Evolutionary conservation across 2,113 vertebrate species (phyloP), one percentile per base, ranked within the genome.

Genomic region (Gymnobelideus leadbeateri): DNA sequence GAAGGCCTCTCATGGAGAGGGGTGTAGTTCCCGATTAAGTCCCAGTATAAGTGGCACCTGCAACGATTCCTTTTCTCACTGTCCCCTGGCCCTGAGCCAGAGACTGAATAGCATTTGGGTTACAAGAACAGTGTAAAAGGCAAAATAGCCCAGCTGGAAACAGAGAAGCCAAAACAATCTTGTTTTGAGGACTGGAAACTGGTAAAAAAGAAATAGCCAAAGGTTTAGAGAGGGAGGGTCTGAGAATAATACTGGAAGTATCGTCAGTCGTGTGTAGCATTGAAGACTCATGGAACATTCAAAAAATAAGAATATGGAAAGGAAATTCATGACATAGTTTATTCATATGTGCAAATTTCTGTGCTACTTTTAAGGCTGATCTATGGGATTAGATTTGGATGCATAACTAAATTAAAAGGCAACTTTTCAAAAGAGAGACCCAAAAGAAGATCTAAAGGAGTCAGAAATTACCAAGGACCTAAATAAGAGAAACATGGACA

Each of bases 21-120:
- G 0, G 9, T 26, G 21, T n/a, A 46, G 26, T 31, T 50, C 19
- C 3, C 24, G 49, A 52, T n/a, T 50, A 91, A 51, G 0, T 8
- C 43, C 0, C 19, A 31, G 46, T 28, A 0, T 43, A 51, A 25
- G 19, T 0, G 26, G 14, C 1, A 6, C 11, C 0, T 0, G 31
- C 5, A 0, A 0, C 9, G 47, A 26, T 23, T n/a, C 37, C 47
- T 77, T 77, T 77, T 77, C 68, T n/a, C 55, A 25, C 14, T 0
- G 0, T n/a, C 46, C 3, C 55, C 55, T 31, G 24, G 50, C 84
- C 84, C 49, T 89, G n/a, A 89, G 50, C 50, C 23, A 0, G 3
- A 23, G 2, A 37, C 46, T 61, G 68, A 77, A 77, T n/a, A n/a
- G 68, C 16, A 77, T 77, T 77, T 77, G 12, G 51, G 19, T 47